These are phyloP conservation scores for Capitulum mitella DNA, from an alignment of 2,888 invertebrate species.

Conservation along the genomic window DNA sequence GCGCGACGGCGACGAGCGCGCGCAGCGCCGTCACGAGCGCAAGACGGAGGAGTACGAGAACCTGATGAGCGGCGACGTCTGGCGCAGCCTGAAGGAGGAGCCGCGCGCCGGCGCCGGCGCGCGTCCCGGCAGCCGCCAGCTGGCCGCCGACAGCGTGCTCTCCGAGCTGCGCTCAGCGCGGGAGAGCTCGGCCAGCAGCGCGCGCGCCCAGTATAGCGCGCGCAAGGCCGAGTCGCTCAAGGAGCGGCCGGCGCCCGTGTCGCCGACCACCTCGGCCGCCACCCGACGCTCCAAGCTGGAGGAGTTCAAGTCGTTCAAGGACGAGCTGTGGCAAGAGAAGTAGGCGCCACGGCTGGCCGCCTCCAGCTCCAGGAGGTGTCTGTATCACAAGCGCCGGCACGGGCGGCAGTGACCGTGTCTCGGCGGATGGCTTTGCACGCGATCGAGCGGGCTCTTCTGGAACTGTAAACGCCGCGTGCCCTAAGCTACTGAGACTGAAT, in stretches of 20 bases:
- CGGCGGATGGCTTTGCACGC: too few relatives aligned
- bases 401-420: not conserved
- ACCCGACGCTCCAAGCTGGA: not conserved
- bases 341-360: not conserved
- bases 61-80: slow-evolving; percentile 11
- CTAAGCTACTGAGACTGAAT: too few relatives aligned
- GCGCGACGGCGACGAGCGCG: not conserved
- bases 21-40: not conserved
- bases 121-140: not conserved
- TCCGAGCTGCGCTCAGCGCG: slow-evolving; percentile 1
- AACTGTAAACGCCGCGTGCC: too few relatives aligned
- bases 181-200: not conserved
- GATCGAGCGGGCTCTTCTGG: not conserved
- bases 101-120: not conserved
- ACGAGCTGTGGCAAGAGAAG: slow-evolving; percentile 1
- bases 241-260: not conserved
- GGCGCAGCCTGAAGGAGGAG: not conserved
- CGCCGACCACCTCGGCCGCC: not conserved
- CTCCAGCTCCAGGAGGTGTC: not conserved
- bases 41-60: not conserved
- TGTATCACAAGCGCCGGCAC: not conserved
- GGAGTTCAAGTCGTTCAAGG: not conserved
- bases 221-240: not conserved
- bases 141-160: not conserved
- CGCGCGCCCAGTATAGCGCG: not conserved